A percentile compares a stretch with the other conserved stretches of the same genome.
Conservation (phyloP, 2,888 invertebrate genomes). For the Mythimna lalbum region DNA sequence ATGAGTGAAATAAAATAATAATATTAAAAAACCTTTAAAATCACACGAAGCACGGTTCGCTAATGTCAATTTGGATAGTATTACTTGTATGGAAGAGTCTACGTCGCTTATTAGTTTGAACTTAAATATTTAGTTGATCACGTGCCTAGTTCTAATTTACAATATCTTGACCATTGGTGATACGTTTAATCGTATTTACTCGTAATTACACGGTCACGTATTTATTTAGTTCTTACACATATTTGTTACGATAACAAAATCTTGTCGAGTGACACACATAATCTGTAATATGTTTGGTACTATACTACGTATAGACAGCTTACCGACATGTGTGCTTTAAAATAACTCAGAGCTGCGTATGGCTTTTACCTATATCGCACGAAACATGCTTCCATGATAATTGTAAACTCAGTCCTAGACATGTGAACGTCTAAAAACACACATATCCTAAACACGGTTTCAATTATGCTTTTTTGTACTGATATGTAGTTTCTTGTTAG, state of each 20-base stretch:
- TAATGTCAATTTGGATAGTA: slow-evolving; percentile 2
- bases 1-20: background rate
- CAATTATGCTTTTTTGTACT: slow-evolving; percentile 89
- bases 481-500: slow-evolving; percentile 84
- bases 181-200: slow-evolving; percentile 7
- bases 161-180: background rate
- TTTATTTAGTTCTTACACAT: slow-evolving; percentile 4
- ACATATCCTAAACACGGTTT: slow-evolving; percentile 58
- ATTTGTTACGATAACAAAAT: slow-evolving; percentile 8
- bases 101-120: slow-evolving; percentile 8
- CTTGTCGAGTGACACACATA: slow-evolving; percentile 25
- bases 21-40: background rate
- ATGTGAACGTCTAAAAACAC: slow-evolving; percentile 32
- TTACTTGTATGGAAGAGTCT: slow-evolving; percentile 9
- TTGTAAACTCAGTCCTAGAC: slow-evolving; percentile 9
- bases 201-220: slow-evolving; percentile 6
- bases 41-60: background rate
- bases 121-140: slow-evolving; percentile 24
- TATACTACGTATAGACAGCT: background rate
- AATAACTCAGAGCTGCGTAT: slow-evolving; percentile 77
- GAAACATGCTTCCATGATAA: slow-evolving; percentile 5
- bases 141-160: slow-evolving; percentile 16
- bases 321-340: slow-evolving; percentile 64
- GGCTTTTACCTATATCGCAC: slow-evolving; percentile 38
- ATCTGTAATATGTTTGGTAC: slow-evolving; percentile 58